A percentile compares a stretch with the other conserved stretches of the same genome.
phyloP scores from a whole-genome alignment of 2,888 invertebrate genomes.

The Halictus quadricinctus region DNA sequence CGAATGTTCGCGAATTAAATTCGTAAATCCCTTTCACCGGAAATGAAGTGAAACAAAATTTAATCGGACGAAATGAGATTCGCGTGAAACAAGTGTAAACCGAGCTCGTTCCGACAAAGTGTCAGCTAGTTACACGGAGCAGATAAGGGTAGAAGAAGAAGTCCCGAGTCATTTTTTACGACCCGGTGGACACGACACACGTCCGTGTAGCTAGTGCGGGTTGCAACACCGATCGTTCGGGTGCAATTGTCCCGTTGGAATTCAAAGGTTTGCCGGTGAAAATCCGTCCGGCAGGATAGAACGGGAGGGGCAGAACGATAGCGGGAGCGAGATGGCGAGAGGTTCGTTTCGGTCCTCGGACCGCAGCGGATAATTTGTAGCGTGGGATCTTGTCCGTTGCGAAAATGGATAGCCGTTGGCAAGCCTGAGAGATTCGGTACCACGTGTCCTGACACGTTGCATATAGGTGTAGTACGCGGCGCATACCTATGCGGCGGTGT shows the following conservation, averaged over 20 bases:
- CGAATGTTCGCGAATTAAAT: background rate
- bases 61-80: background rate
- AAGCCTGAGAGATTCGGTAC: conserved; percentile 74
- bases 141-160: background rate
- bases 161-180: background rate
- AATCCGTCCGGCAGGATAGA: conserved; percentile 5
- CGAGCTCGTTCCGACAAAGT: background rate
- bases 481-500: conserved; percentile 68
- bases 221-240: background rate
- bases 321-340: background rate
- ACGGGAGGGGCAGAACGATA: background rate
- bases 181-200: background rate
- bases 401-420: conserved; percentile 74
- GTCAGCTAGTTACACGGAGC: background rate
- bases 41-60: background rate
- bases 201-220: background rate
- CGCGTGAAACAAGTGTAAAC: background rate
- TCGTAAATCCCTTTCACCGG: background rate
- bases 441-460: conserved; percentile 78
- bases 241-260: conserved; percentile 1
- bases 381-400: conserved; percentile 63
- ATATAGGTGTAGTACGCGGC: conserved; percentile 72
- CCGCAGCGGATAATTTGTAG: conserved; percentile 67
- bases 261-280: background rate
- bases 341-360: conserved; percentile 54